Evolutionary conservation across 2,888 invertebrate genomes (phyloP), one percentile per base, ranked within the genome.

Genomic region (Dynastes tityus): DNA sequence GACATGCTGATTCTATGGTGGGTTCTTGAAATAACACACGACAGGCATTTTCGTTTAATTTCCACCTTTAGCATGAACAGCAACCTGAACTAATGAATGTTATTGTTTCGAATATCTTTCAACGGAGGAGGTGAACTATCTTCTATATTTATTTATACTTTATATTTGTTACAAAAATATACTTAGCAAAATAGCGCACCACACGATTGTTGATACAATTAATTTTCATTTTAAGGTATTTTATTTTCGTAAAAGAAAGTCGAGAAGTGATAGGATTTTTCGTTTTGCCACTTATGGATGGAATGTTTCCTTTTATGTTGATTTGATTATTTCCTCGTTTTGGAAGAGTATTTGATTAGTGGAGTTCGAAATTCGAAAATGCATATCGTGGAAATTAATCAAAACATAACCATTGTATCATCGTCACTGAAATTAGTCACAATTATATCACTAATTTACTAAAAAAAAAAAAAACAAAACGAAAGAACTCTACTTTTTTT

Each of bases 171-270:
- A 87, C 84, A 87, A 87, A 87, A 87, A 87, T 87, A 87, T 87
- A 87, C 85, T 85, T 87, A 87, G 87, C 84, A 87, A 81, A 87
- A 87, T 87, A 86, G 87, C 85, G 85, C 87, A 87, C 87, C 86
- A 80, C 82, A 85, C 85, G 86, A 29, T 76, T 76, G 53, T 74
- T 74, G 73, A 27, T 61, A 61, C 73, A 73, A 51, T 65, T 76
- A 22, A 58, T 76, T 65, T 65, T 76, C 45, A 51, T 29, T 53
- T 67, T 65, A 49, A 51, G 32, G 16, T 58, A 22, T 58, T 58
- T 58, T 22, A 58, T 58, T 16, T 58, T 58, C 16, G 22, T 55
- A n/a, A 76, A 67, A 22, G 53, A 65, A 67, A 67, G 68, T 61
- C 45, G 27, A 76, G 61, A 49, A 71, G 51, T 76, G 29, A 55